Evolutionary conservation across 1,140 invertebrate species (phyloP).

Genomic region (Cydia pomonella): DNA sequence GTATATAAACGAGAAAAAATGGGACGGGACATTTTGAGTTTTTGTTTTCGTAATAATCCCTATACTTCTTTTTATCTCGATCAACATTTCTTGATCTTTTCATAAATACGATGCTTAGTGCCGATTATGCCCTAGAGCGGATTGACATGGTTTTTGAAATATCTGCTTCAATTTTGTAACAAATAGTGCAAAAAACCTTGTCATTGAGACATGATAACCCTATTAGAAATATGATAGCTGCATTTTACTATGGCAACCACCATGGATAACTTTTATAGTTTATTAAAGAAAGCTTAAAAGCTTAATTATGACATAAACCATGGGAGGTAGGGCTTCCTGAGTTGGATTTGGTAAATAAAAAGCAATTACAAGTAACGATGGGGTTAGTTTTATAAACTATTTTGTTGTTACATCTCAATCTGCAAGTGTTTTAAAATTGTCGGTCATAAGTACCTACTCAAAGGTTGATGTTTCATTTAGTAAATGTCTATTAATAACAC

Average conservation of each 20-base stretch:
- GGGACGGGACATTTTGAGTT: too few species aligned
- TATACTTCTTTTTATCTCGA: too few species aligned
- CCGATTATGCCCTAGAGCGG: too few species aligned
- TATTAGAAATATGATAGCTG: not conserved
- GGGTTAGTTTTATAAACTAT: not conserved
- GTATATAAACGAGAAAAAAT: too few species aligned
- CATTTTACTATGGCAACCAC: conserved; percentile 6
- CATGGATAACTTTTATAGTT: conserved; percentile 12
- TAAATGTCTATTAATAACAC: too few species aligned
- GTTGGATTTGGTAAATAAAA: not conserved
- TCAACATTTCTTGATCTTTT: too few species aligned
- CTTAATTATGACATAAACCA: conserved; percentile 22
- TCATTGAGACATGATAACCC: not conserved
- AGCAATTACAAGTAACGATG: not conserved
- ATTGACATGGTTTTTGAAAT: too few species aligned
- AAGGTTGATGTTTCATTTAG: too few species aligned
- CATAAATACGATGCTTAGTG: too few species aligned
- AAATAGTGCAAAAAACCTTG: not conserved
- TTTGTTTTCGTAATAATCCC: too few species aligned
- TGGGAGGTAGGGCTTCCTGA: conserved; percentile 11
- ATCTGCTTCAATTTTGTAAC: not conserved
- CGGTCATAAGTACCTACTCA: too few species aligned
- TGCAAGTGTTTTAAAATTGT: not conserved
- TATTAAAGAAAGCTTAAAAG: conserved; percentile 12
- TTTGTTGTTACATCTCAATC: not conserved